phyloP scores from a whole-genome alignment of 1,140 invertebrate species.

The Cydia strobilella region DNA sequence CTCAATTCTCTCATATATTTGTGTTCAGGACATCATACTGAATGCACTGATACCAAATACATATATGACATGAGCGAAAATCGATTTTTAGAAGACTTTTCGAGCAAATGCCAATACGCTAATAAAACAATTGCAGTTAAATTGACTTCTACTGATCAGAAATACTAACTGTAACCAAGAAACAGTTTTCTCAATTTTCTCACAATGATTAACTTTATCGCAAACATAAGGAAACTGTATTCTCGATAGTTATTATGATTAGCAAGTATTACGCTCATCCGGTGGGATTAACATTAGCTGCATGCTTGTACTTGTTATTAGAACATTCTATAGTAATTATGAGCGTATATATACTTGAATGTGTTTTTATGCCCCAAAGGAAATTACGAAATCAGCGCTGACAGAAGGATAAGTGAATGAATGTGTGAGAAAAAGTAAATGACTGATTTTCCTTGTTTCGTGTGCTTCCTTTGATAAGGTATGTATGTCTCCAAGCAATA shows the following conservation, averaged over 20 bases:
- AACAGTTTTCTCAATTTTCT: conserved; percentile 20
- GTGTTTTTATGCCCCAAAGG: neutral
- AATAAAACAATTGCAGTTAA: neutral
- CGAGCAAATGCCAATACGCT: no score
- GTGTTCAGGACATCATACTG: no score
- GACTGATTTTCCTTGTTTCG: no score
- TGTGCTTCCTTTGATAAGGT: no score
- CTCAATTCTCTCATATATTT: no score
- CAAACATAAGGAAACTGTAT: conserved; percentile 47
- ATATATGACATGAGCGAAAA: no score
- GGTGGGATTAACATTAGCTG: conserved; percentile 44
- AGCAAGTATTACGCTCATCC: conserved; percentile 51
- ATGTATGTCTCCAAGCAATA: no score
- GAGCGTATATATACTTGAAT: neutral
- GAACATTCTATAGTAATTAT: conserved; percentile 39
- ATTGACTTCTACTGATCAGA: neutral
- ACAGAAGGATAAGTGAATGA: no score
- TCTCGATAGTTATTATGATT: conserved; percentile 54
- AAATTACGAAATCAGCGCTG: neutral
- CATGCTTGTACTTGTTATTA: conserved; percentile 51
- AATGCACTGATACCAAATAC: no score
- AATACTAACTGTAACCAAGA: neutral
- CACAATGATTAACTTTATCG: conserved; percentile 12
- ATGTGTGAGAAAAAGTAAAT: no score
- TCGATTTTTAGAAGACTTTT: no score